Conservation (phyloP, 2,797 vertebrate species). For the Sarcoramphus papa region DNA sequence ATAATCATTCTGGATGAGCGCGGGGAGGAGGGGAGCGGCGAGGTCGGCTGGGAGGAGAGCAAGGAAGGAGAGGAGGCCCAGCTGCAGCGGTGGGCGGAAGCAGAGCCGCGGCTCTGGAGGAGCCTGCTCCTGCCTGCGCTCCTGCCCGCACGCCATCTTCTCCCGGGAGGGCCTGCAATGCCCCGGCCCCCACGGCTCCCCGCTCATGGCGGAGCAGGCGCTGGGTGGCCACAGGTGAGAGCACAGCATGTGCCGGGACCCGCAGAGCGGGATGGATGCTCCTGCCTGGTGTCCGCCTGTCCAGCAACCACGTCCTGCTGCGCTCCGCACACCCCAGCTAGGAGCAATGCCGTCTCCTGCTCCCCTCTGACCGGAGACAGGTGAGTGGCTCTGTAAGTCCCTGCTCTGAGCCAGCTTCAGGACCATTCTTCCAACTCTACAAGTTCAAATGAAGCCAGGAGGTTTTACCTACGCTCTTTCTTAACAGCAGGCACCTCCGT, state of each 20-base stretch:
- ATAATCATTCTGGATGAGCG: constrained; percentile 25
- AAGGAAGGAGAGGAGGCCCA: constrained; percentile 8
- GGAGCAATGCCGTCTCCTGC: not conserved
- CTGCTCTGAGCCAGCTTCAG: not conserved
- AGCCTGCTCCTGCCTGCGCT: not conserved
- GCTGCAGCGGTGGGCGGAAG: not conserved
- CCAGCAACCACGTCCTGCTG: not conserved
- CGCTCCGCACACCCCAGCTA: rapidly evolving
- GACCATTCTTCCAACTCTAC: not conserved
- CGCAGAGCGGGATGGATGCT: not conserved
- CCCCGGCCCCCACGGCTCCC: rapidly evolving
- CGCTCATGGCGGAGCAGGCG: rapidly evolving
- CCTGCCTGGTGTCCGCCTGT: not conserved
- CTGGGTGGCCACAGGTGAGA: not conserved
- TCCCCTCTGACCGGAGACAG: not conserved
- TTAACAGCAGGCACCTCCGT: not conserved
- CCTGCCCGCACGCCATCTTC: not conserved
- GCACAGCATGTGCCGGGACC: rapidly evolving
- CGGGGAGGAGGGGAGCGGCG: not conserved
- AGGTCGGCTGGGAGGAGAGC: not conserved
- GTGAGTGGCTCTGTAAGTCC: not conserved
- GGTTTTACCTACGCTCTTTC: not conserved
- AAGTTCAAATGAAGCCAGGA: too few relatives aligned
- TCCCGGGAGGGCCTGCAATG: rapidly evolving
- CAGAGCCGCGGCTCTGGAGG: rapidly evolving